Percentiles rank a stretch among this genome's conserved stretches.
These are phyloP conservation scores for Biston betularia DNA, from an alignment of 2,888 invertebrate genomes.

Conservation along the genomic window DNA sequence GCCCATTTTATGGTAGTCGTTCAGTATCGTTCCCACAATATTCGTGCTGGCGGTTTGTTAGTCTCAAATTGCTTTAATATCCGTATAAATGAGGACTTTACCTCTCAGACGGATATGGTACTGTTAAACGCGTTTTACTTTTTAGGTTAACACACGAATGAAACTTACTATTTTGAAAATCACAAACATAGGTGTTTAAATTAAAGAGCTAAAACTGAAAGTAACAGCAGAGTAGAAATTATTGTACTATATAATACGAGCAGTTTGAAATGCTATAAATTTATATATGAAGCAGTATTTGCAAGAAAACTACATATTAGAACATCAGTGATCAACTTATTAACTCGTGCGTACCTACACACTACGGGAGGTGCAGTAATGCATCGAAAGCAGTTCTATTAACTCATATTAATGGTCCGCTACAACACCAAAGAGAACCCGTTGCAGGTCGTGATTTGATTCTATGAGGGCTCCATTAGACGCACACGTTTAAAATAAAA, in stretches of 20 bases:
- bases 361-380: conserved; percentile 38
- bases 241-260: not conserved
- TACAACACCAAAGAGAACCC: conserved; percentile 43
- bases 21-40: conserved; percentile 55
- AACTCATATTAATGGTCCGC: conserved; percentile 47
- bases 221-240: not conserved
- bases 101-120: conserved; percentile 43
- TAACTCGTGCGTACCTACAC: conserved; percentile 37
- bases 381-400: conserved; percentile 41
- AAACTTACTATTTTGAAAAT: not conserved
- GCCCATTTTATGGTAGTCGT: conserved; percentile 49
- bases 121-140: conserved; percentile 38
- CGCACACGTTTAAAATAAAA: conserved; percentile 41
- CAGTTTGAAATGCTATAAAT: not conserved
- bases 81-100: conserved; percentile 51
- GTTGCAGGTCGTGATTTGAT: conserved; percentile 47
- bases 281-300: conserved; percentile 11
- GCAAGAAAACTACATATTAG: conserved; percentile 23
- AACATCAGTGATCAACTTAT: conserved; percentile 33
- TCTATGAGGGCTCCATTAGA: conserved; percentile 43
- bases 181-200: not conserved
- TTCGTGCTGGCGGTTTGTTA: conserved; percentile 53
- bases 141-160: conserved; percentile 16
- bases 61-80: conserved; percentile 54
- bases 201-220: not conserved